A percentile compares a stretch with the other conserved stretches of the same genome.
Evolutionary conservation across 2,113 vertebrate genomes (phyloP).

Genomic region (Calidris pygmaea): DNA sequence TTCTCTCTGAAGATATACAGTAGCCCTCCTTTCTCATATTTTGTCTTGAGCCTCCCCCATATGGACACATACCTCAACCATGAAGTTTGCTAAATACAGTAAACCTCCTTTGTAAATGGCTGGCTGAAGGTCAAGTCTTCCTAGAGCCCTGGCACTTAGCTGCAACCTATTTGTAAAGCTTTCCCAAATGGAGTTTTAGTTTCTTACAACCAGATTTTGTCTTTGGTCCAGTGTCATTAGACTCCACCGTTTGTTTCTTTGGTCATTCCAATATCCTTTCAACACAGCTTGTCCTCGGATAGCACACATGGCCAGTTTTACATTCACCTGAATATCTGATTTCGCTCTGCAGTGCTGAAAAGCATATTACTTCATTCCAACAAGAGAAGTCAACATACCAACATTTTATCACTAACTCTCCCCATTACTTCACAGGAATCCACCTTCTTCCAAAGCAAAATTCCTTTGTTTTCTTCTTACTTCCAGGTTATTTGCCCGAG

Average conservation of each 20-base stretch:
- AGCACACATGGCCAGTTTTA: background rate
- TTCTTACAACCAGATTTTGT: background rate
- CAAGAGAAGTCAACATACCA: background rate
- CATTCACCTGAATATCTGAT: background rate
- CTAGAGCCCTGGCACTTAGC: background rate
- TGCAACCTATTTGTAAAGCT: background rate
- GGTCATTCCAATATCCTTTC: background rate
- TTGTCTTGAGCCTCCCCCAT: accelerated
- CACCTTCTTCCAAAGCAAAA: background rate
- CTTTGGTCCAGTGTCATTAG: background rate
- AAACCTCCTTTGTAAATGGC: background rate
- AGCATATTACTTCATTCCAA: background rate
- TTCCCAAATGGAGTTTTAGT: background rate
- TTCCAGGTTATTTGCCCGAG: background rate
- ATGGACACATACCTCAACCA: background rate
- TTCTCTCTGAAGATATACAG: background rate
- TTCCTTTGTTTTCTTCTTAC: background rate
- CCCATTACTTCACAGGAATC: background rate
- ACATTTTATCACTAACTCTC: background rate
- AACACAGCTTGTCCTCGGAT: background rate
- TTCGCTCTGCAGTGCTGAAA: background rate
- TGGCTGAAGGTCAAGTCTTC: background rate
- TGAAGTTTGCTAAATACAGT: background rate
- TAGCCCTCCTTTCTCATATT: background rate
- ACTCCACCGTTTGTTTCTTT: background rate